Evolutionary conservation across 2,888 invertebrate species (phyloP), one percentile per base, ranked within the genome.

Genomic region (Drosophila diplacantha): DNA sequence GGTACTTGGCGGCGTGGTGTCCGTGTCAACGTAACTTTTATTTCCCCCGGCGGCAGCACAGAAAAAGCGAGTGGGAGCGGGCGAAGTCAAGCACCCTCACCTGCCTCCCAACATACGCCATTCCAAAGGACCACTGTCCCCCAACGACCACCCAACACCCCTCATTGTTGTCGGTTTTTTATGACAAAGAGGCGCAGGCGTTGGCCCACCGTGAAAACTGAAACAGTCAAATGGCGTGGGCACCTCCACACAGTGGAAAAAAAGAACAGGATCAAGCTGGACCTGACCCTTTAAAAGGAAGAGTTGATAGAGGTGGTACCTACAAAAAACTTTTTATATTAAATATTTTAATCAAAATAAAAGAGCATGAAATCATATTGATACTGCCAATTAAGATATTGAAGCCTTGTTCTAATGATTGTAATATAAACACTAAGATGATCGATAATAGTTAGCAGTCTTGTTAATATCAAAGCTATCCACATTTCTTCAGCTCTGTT

Each of bases 21-120:
- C 77, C 66, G 80, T 81, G 80, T 78, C 77, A 81, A 79, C 82
- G 74, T 79, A 74, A 79, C 77, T 81, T 78, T 78, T 76, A 81
- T 78, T 78, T 81, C 74, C 82, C 77, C 71, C 63, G 77, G 74
- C 76, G 76, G 76, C 66, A 38, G 63, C 54, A 49, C 35, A 34
- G 50, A 44, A 67, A 58, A 63, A 57, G 50, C 61, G 38, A 35
- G 34, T 3, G n/a, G 26, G 29, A 54, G 35, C 12, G 6, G 22
- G 39, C 29, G 34, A 32, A 50, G 44, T 34, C 22, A 41, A 53
- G 62, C 62, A 41, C 62, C 51, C 62, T 61, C 34, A 39, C 60
- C 61, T 60, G 39, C 39, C 59, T 3, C 16, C 35, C 39, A 18
- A 26, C 16, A 5, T 22, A 9, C 37, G 24, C 26, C 29, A 24